These are phyloP conservation scores for Cyanoliseus patagonus DNA, from an alignment of 2,113 vertebrate genomes.

Conservation along the genomic window DNA sequence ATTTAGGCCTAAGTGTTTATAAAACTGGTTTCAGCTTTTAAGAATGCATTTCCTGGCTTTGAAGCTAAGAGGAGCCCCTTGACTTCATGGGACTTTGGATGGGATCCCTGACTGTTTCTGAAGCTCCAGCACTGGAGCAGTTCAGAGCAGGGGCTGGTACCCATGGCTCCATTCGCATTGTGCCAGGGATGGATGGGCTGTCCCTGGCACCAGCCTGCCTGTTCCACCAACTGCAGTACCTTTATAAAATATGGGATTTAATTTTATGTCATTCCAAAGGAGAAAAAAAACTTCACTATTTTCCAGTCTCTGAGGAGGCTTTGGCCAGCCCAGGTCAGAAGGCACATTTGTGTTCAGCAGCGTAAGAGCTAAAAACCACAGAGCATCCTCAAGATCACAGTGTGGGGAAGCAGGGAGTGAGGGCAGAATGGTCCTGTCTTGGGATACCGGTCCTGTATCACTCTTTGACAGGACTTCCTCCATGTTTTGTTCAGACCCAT, in stretches of 20 bases:
- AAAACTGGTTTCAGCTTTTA: slow-evolving; percentile 54
- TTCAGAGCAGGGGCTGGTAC: background rate
- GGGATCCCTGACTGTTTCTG: background rate
- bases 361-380: background rate
- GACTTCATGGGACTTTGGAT: slow-evolving; percentile 3
- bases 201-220: background rate
- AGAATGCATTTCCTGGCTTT: slow-evolving; percentile 61
- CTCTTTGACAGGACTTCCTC: background rate
- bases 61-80: slow-evolving; percentile 23
- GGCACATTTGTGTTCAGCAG: background rate
- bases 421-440: background rate
- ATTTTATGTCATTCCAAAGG: background rate
- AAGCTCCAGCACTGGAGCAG: background rate
- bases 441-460: background rate
- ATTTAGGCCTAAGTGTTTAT: slow-evolving; percentile 46
- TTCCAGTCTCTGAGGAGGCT: background rate
- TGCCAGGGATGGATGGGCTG: background rate
- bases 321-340: background rate
- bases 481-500: background rate
- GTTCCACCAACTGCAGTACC: background rate
- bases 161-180: background rate
- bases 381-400: background rate
- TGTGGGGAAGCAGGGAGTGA: background rate
- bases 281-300: background rate
- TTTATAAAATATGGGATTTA: background rate